Conservation (phyloP, 2,113 vertebrate genomes). For the Phalacrocorax aristotelis region DNA sequence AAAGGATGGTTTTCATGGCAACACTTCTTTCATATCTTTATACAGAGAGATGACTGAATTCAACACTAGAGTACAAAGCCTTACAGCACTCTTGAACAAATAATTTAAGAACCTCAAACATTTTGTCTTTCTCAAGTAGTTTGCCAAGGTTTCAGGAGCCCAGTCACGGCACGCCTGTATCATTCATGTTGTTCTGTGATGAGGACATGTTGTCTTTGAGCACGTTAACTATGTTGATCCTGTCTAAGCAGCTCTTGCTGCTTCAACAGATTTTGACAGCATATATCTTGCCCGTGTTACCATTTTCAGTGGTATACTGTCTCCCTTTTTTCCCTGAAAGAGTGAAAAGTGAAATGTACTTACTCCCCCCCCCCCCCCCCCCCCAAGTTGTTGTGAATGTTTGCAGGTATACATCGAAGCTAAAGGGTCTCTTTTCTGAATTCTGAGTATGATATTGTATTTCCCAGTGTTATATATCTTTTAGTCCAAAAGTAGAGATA, state of each 20-base stretch:
- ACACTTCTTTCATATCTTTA: background rate
- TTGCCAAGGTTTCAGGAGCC: background rate
- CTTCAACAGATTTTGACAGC: background rate
- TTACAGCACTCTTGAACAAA: background rate
- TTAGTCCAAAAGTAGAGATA: background rate
- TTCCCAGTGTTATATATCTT: accelerated
- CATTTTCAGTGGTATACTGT: accelerated
- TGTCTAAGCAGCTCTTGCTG: background rate
- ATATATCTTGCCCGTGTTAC: accelerated
- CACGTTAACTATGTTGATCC: background rate
- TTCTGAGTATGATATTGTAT: accelerated
- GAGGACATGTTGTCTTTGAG: background rate
- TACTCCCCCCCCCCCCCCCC: background rate
- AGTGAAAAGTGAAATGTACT: background rate
- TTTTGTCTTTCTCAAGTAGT: background rate
- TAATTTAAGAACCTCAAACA: background rate
- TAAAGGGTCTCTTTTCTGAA: too few species aligned
- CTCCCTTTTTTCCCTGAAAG: background rate
- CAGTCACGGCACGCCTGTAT: accelerated
- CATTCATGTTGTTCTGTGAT: accelerated
- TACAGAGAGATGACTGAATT: background rate
- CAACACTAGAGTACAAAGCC: background rate
- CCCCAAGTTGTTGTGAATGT: background rate
- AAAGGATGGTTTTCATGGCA: slow-evolving; percentile 47
- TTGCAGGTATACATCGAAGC: background rate